phyloP scores from a whole-genome alignment of 2,113 vertebrate species.

The Synodontis membranacea region DNA sequence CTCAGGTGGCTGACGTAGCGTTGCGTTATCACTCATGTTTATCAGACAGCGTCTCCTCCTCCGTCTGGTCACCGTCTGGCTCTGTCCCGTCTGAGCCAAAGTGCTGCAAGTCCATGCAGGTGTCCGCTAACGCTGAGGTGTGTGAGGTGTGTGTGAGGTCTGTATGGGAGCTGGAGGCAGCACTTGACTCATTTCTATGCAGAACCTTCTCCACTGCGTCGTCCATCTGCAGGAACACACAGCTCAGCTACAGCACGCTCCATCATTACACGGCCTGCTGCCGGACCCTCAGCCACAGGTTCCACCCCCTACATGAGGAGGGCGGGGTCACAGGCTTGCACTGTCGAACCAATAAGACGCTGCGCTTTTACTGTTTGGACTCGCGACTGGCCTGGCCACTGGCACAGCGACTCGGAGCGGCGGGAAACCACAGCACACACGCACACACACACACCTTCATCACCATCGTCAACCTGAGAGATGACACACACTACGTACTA shows the following conservation, averaged over 20 bases:
- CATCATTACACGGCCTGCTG: slow-evolving; percentile 90
- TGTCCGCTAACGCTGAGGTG: slow-evolving; percentile 52
- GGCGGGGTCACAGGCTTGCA: slow-evolving; percentile 80
- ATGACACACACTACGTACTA: slow-evolving; percentile 91
- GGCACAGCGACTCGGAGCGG: slow-evolving; percentile 85
- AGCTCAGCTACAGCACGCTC: slow-evolving; percentile 82
- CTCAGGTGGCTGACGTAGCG: slow-evolving; percentile 87
- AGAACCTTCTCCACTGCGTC: slow-evolving; percentile 48
- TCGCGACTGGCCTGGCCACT: slow-evolving; percentile 89
- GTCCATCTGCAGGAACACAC: slow-evolving; percentile 79
- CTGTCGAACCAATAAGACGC: slow-evolving; percentile 93
- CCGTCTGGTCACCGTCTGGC: slow-evolving; percentile 10
- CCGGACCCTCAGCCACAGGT: slow-evolving; percentile 59
- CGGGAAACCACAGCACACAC: slow-evolving; percentile 53
- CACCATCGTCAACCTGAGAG: slow-evolving; percentile 87
- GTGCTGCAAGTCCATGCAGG: slow-evolving; percentile 85
- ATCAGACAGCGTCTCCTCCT: slow-evolving; percentile 1
- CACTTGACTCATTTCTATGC: slow-evolving; percentile 76
- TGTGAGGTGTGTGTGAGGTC: slow-evolving; percentile 83
- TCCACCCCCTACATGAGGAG: slow-evolving; percentile 46
- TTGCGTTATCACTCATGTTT: slow-evolving; percentile 87
- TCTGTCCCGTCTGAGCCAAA: slow-evolving; percentile 39
- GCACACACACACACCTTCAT: slow-evolving; percentile 73
- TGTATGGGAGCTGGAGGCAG: slow-evolving; percentile 79
- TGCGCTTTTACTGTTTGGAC: slow-evolving; percentile 92